Conservation (phyloP, 2,888 invertebrate genomes). For the Amphimallon solstitiale region DNA sequence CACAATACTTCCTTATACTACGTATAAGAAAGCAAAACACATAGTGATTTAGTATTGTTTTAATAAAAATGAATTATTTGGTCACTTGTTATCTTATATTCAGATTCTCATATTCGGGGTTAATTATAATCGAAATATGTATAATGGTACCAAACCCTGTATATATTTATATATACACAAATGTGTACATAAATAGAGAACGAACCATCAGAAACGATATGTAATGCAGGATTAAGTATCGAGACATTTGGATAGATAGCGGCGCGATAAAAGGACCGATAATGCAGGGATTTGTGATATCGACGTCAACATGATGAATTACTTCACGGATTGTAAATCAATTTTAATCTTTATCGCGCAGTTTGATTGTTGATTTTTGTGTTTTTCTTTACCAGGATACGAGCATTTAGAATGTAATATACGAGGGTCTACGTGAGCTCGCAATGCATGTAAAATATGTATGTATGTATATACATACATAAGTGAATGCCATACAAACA, state of each 20-base stretch:
- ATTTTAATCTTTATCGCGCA: conserved; percentile 61
- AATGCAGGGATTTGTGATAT: conserved; percentile 64
- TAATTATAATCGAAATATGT: too few relatives aligned
- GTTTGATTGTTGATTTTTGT: conserved; percentile 55
- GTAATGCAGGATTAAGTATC: conserved; percentile 57
- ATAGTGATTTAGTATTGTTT: too few relatives aligned
- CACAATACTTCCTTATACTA: too few relatives aligned
- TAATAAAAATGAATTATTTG: too few relatives aligned
- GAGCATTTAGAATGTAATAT: not conserved
- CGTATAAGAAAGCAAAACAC: too few relatives aligned
- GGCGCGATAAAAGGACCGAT: conserved; percentile 60
- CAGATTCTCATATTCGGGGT: too few relatives aligned
- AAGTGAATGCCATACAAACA: too few relatives aligned
- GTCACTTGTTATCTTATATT: too few relatives aligned
- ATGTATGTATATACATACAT: too few relatives aligned
- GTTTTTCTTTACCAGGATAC: conserved; percentile 21
- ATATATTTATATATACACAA: too few relatives aligned
- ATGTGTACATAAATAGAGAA: conserved; percentile 33
- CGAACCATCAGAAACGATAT: conserved; percentile 41
- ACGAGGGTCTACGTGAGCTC: conserved; percentile 23
- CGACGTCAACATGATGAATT: conserved; percentile 64
- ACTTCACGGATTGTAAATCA: conserved; percentile 64
- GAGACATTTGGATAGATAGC: conserved; percentile 60
- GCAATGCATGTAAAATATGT: too few relatives aligned
- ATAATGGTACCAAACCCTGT: too few relatives aligned